Conservation (phyloP, 1,140 invertebrate genomes). For the Papilio polytes region DNA sequence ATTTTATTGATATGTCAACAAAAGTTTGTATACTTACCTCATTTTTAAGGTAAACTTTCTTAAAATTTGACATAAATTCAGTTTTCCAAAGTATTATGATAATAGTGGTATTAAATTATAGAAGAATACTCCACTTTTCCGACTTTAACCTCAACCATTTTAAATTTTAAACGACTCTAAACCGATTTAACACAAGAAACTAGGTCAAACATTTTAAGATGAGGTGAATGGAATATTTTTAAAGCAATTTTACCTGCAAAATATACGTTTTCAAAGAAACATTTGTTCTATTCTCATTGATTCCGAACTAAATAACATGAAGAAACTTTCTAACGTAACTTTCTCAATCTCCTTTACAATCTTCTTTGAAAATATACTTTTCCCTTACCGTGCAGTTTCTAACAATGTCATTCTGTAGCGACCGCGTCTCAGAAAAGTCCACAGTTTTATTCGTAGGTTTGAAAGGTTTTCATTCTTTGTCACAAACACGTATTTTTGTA, state of each 20-base stretch:
- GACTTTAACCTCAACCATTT: constrained; percentile 16
- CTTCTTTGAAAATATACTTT: background rate
- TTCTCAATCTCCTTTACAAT: background rate
- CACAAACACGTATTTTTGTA: background rate
- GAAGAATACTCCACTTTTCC: constrained; percentile 5
- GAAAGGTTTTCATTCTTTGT: background rate
- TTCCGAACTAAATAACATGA: background rate
- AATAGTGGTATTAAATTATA: background rate
- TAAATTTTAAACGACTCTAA: constrained; percentile 14
- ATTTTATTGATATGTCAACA: no score
- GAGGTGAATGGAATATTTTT: constrained; percentile 8
- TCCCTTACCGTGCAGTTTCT: constrained; percentile 5
- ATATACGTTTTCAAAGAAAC: background rate
- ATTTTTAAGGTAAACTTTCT: background rate
- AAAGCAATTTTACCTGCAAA: background rate
- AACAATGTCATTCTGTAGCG: background rate
- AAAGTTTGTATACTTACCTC: no score
- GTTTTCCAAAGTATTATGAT: background rate
- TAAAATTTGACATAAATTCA: background rate
- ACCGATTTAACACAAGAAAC: constrained; percentile 17
- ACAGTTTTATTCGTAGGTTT: constrained; percentile 2
- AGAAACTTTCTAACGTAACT: background rate
- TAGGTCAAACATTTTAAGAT: constrained; percentile 22
- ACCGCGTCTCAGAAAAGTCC: background rate
- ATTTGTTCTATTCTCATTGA: background rate